Evolutionary conservation across 2,888 invertebrate genomes (phyloP).

Genomic region (Galerucella calmariensis): DNA sequence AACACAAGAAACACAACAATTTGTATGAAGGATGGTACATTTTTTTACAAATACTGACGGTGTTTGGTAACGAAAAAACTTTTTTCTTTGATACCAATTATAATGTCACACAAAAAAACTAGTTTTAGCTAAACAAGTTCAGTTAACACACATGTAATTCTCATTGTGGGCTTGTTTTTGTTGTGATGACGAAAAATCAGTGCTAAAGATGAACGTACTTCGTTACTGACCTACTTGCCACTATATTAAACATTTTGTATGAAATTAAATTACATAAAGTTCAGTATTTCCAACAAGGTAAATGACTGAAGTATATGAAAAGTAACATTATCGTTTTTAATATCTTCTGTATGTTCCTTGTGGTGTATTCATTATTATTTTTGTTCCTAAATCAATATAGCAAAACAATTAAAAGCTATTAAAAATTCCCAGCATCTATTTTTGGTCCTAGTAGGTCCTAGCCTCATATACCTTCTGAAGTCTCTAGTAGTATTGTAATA

Average conservation of each 20-base stretch:
- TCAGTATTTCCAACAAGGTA: not conserved
- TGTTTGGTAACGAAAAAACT: too few species aligned
- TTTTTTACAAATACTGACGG: too few species aligned
- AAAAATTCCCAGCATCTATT: too few species aligned
- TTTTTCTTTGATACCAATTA: not conserved
- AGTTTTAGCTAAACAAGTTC: slow-evolving; percentile 25
- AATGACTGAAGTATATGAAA: not conserved
- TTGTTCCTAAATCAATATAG: too few species aligned
- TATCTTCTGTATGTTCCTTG: too few species aligned
- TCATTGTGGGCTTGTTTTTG: slow-evolving; percentile 29
- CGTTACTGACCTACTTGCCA: slow-evolving; percentile 10
- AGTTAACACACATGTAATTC: slow-evolving; percentile 24
- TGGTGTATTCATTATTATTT: too few species aligned
- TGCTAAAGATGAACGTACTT: slow-evolving; percentile 16
- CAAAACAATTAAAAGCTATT: too few species aligned
- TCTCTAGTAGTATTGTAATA: too few species aligned
- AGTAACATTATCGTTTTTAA: not conserved
- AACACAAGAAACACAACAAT: too few species aligned
- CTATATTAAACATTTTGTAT: not conserved
- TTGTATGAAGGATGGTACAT: too few species aligned
- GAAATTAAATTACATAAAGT: not conserved
- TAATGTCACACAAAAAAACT: not conserved
- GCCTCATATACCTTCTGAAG: too few species aligned
- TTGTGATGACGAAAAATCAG: slow-evolving; percentile 19
- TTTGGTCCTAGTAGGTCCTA: too few species aligned